Evolutionary conservation across 2,888 invertebrate species (phyloP).

Genomic region (Latheticus oryzae): DNA sequence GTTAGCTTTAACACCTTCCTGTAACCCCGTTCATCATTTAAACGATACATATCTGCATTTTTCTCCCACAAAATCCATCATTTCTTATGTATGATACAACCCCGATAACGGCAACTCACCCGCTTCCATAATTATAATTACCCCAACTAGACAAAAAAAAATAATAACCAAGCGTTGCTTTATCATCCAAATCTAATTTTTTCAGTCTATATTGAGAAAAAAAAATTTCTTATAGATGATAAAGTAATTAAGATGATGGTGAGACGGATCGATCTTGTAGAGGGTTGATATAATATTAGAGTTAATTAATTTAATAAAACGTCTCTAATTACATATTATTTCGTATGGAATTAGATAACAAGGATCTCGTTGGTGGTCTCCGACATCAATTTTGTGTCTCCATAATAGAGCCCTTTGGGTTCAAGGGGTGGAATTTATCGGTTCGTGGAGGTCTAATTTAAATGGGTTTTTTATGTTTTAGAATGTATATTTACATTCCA

Average conservation of each 20-base stretch:
- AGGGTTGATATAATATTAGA: conserved; percentile 27
- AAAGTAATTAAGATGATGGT: conserved; percentile 40
- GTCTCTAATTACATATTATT: conserved; percentile 53
- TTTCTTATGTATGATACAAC: conserved; percentile 15
- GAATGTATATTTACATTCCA: conserved; percentile 30
- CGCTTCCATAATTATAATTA: conserved; percentile 34
- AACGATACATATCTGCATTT: conserved; percentile 46
- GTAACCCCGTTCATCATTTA: conserved; percentile 47
- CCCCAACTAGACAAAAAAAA: conserved; percentile 21
- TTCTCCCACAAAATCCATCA: conserved; percentile 37
- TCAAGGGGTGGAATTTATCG: conserved; percentile 39
- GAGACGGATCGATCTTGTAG: conserved; percentile 32
- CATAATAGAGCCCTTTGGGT: conserved; percentile 31
- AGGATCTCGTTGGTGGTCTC: conserved; percentile 52
- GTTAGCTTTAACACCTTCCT: conserved; percentile 54
- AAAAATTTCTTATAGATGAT: conserved; percentile 13
- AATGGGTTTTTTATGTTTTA: conserved; percentile 34
- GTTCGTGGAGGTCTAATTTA: conserved; percentile 36
- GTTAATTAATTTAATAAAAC: conserved; percentile 49
- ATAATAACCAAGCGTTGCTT: conserved; percentile 15
- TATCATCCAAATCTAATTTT: conserved; percentile 32
- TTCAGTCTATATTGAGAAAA: conserved; percentile 3
- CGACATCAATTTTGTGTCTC: conserved; percentile 49
- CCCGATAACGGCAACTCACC: conserved; percentile 1
- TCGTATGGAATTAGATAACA: conserved; percentile 46